Base-by-base conservation (phyloP, 2,797 vertebrate species). In the Euthynnus affinis region DNA sequence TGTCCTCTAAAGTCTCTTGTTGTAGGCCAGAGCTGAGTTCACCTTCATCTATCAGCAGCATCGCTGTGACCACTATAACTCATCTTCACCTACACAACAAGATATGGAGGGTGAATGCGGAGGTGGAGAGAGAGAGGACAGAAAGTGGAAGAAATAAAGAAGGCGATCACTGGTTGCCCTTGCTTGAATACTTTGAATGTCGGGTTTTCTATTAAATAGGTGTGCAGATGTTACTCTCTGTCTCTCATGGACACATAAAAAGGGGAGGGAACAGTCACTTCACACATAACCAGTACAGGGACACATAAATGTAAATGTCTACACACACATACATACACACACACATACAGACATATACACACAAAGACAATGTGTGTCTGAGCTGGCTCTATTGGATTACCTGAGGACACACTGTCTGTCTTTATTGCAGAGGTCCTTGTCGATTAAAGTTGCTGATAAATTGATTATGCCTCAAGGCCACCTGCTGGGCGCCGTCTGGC, bases 1-100 rank as follows among this genome's bases (percentile, higher is more conserved):
- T 92, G 94, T 94, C 93, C 93, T 94, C 92, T 91, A 92, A 90
- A 91, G 87, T 92, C 86, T 88, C 87, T 73, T 58, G 84, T 88
- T 88, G 87, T 84, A 88, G 89, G 87, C 89, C 90, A 81, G 77
- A 85, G 87, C 84, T 42, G 74, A 87, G 89, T 91, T 94, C 91
- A 94, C 93, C 93, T 94, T 93, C 93, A 94, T 94, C 90, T 93
- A 94, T 94, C 93, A 94, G 91, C 81, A 20, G 82, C 87, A 89
- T 92, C 81, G 72, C 88, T 80, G 85, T 79, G 89, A 83, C 90
- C 93, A 91, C 90, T 74, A 94, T 93, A 93, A 94, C 92, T 93
- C 91, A 93, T 93, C 86, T 82, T 90, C 89, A 86, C 90, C 89
- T 91, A 88, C 88, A 88, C 91, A 78, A 88, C 74, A 80, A 88